Evolutionary conservation across 1,140 invertebrate genomes (phyloP).

Genomic region (Stegodyphus dumicola): DNA sequence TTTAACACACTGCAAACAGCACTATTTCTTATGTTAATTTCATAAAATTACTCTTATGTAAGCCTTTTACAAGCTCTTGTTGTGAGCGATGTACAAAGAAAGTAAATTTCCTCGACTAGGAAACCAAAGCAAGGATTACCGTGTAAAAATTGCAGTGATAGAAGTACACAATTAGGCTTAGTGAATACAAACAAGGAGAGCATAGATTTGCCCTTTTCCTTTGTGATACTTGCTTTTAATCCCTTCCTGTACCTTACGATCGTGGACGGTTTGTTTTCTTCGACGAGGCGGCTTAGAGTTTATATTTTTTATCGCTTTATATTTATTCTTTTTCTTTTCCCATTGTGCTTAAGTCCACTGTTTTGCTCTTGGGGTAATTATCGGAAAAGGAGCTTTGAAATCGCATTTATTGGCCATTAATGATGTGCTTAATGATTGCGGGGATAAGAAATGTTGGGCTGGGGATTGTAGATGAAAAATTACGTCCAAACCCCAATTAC

Average conservation of each 20-base stretch:
- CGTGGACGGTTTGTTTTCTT: slow-evolving; percentile 17
- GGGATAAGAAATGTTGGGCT: neutral
- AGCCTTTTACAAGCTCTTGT: neutral
- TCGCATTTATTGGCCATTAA: slow-evolving; percentile 28
- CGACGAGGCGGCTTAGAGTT: neutral
- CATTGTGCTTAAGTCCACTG: slow-evolving; percentile 13
- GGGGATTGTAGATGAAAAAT: slow-evolving; percentile 21
- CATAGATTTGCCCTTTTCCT: slow-evolving; percentile 10
- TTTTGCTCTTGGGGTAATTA: slow-evolving; percentile 14
- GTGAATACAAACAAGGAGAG: slow-evolving; percentile 17
- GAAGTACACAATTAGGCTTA: slow-evolving; percentile 15
- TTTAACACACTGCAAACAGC: too few relatives aligned
- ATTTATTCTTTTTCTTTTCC: neutral
- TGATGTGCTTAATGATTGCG: slow-evolving; percentile 25
- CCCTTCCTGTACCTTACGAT: slow-evolving; percentile 17
- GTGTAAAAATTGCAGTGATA: neutral
- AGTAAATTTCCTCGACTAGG: neutral
- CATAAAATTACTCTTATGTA: too few relatives aligned
- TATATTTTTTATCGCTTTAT: slow-evolving; percentile 15
- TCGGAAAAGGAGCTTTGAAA: neutral
- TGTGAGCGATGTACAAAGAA: neutral
- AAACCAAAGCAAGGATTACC: neutral
- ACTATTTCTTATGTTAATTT: too few relatives aligned
- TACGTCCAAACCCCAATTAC: slow-evolving; percentile 10
- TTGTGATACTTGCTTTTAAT: slow-evolving; percentile 30